Conservation (phyloP, 2,113 vertebrate species). For the Hippocampus mohnikei region DNA sequence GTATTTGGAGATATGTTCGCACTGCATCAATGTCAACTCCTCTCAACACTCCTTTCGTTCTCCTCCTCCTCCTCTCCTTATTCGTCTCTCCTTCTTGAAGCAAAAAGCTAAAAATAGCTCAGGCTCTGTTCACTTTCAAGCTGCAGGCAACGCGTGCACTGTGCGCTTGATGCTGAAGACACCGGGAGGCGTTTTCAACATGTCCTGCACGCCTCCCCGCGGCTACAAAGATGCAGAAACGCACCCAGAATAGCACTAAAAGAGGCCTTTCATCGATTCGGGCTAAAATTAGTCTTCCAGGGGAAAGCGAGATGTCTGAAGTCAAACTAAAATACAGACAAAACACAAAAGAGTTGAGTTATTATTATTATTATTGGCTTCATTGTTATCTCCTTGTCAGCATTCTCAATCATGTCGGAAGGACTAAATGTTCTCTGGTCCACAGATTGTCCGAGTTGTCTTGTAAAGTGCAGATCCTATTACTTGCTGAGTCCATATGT, state of each 20-base stretch:
- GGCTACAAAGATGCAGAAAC: slow-evolving; percentile 49
- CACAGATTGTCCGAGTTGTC: slow-evolving; percentile 72
- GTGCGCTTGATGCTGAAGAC: slow-evolving; percentile 57
- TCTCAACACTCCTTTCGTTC: slow-evolving; percentile 26
- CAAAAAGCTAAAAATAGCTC: slow-evolving; percentile 68
- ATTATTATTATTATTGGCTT: slow-evolving; percentile 60
- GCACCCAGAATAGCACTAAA: slow-evolving; percentile 67
- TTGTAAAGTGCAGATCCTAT: slow-evolving; percentile 77
- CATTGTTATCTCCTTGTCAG: slow-evolving; percentile 70
- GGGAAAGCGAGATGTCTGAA: not conserved
- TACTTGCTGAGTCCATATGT: slow-evolving; percentile 62
- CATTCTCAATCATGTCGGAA: slow-evolving; percentile 67
- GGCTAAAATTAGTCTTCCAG: slow-evolving; percentile 49
- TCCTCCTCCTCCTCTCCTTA: slow-evolving; percentile 33
- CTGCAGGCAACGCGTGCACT: slow-evolving; percentile 50
- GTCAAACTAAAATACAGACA: slow-evolving; percentile 37
- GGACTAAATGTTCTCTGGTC: slow-evolving; percentile 61
- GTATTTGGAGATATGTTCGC: not conserved
- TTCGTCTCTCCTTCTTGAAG: slow-evolving; percentile 43
- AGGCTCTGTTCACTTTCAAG: slow-evolving; percentile 50
- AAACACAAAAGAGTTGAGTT: slow-evolving; percentile 58
- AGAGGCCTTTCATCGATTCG: slow-evolving; percentile 53
- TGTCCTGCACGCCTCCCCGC: slow-evolving; percentile 42
- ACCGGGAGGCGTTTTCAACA: slow-evolving; percentile 58
- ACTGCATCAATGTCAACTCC: not conserved